Evolutionary conservation across 2,888 invertebrate genomes (phyloP).

Genomic region (Ditula angustiorana): DNA sequence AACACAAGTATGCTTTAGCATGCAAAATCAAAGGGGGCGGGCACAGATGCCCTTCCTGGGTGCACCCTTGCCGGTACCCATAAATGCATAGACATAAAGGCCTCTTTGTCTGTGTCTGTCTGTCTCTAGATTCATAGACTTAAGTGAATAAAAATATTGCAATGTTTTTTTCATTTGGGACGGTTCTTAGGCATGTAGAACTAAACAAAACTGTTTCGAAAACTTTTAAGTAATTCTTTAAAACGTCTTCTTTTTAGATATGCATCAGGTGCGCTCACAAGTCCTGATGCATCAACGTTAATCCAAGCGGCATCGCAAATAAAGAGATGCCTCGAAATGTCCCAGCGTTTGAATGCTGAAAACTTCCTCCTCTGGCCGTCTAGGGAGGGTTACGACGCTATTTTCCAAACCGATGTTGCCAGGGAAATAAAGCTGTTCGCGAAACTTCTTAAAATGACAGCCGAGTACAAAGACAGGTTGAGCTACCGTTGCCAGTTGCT

Average conservation of each 20-base stretch:
- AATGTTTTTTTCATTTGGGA: too few species aligned
- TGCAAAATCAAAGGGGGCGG: too few species aligned
- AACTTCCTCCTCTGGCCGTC: slow-evolving; percentile 87
- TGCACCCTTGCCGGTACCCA: too few species aligned
- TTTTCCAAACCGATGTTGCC: slow-evolving; percentile 86
- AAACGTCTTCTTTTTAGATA: slow-evolving; percentile 72
- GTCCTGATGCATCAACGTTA: slow-evolving; percentile 84
- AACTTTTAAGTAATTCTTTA: too few species aligned
- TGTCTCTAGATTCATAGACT: too few species aligned
- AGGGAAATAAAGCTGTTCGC: slow-evolving; percentile 87
- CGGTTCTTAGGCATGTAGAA: too few species aligned
- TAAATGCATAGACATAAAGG: too few species aligned
- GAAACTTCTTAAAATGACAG: slow-evolving; percentile 86
- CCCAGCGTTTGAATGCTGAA: slow-evolving; percentile 86
- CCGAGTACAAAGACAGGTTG: slow-evolving; percentile 87
- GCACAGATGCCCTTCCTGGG: too few species aligned
- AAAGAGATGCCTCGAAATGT: slow-evolving; percentile 87
- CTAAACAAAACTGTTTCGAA: too few species aligned
- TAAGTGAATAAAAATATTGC: too few species aligned
- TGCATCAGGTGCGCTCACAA: slow-evolving; percentile 86
- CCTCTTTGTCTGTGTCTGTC: too few species aligned
- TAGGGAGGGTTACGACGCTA: slow-evolving; percentile 85
- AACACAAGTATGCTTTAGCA: too few species aligned
- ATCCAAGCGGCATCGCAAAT: slow-evolving; percentile 86
- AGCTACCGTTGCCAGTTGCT: slow-evolving; percentile 86